phyloP scores from a whole-genome alignment of 2,113 vertebrate genomes.

The Limanda limanda region DNA sequence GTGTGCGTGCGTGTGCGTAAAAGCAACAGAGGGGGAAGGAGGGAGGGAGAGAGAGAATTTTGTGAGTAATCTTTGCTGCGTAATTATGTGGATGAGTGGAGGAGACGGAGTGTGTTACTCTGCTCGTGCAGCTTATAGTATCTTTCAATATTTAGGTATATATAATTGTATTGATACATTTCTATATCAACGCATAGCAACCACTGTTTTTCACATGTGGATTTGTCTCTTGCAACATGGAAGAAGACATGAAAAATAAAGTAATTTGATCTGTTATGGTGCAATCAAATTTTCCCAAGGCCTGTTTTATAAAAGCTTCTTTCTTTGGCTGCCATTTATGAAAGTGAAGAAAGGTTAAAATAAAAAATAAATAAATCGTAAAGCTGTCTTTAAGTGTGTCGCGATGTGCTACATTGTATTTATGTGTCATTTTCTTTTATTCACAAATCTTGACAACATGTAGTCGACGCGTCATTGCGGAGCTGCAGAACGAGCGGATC shows the following conservation, averaged over 20 bases:
- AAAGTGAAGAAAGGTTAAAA: too few species aligned
- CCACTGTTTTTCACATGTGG: too few species aligned
- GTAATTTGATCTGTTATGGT: background rate
- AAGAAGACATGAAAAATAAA: too few species aligned
- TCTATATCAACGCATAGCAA: too few species aligned
- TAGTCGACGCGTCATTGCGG: background rate
- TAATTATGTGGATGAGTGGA: conserved; percentile 12
- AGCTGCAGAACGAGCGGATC: background rate
- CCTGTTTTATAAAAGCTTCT: background rate
- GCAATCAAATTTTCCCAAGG: background rate
- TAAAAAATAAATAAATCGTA: too few species aligned
- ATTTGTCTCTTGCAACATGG: too few species aligned
- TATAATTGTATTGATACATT: too few species aligned
- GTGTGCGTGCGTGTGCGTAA: background rate
- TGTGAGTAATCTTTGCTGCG: conserved; percentile 4
- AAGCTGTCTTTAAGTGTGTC: background rate
- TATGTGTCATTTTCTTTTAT: background rate
- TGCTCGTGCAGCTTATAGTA: background rate
- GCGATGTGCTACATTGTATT: background rate
- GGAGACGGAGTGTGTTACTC: background rate
- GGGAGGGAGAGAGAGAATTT: background rate
- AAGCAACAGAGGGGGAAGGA: background rate
- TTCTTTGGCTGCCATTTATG: background rate
- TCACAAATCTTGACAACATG: background rate
- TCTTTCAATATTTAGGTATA: background rate